Base-by-base conservation (phyloP, 2,888 invertebrate genomes). In the Apodemia hepburni region DNA sequence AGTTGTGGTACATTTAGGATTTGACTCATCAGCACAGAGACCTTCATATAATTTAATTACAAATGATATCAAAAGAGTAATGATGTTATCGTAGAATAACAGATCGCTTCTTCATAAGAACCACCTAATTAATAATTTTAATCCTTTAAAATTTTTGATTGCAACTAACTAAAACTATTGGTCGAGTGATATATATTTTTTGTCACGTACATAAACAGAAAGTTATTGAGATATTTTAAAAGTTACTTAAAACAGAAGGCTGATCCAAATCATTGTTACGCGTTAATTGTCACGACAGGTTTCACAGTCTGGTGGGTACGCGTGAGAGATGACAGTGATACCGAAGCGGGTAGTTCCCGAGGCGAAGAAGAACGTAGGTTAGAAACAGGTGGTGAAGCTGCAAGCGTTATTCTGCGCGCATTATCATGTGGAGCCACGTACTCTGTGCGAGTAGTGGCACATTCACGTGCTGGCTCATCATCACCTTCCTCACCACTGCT, bases 251-350 rank as follows among this genome's bases (percentile, higher is more conserved):
- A 5, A 15, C 42, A 42, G 42, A 15, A 5, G 42, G 15, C 5
- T 15, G 38, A 42, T 42, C 42, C 12, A 42, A 42, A 42, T 15
- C 12, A 15, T 42, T 15, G 5, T 15, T 42, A 15, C 15, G 42
- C 15, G 5, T 15, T 11, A 42, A 42, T 15, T 42, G 38, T 38
- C 38, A 15, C 47, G 18, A 33, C 63, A 89, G 89, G 89, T 61
- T 91, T 79, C 60, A 87, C 91, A 38, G 85, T 91, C 60, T 84
- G 81, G 81, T 91, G 90, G 91, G 67, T 83, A 2, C 85, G 91
- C 0, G 72, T 89, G 1, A 81, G 91, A 1, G 90, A 91, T 57
- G 90, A 91, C 35, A 74, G 76, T 0, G 90, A 90, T 9, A 61
- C 81, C 1, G 89, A 89, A 58, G 68, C 80, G 0, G 71, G 76